These are phyloP conservation scores for Netelia virgata DNA, from an alignment of 2,888 invertebrate genomes.

Conservation along the genomic window DNA sequence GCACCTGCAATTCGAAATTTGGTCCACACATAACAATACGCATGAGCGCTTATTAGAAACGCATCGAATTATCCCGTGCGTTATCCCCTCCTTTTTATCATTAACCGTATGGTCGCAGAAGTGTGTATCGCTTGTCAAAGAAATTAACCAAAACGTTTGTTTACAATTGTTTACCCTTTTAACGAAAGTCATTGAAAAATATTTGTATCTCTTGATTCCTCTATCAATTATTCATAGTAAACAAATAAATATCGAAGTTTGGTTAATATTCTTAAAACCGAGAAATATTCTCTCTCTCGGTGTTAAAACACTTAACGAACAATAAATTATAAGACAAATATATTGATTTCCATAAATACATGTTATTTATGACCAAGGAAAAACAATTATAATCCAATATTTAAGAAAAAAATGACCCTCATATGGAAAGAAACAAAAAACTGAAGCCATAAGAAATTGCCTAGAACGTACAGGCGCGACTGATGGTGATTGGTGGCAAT, in stretches of 20 bases:
- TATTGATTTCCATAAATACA: not conserved
- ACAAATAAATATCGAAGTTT: no score
- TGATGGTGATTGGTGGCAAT: constrained; percentile 19
- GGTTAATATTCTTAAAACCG: not conserved
- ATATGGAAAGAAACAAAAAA: not conserved
- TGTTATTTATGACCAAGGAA: no score
- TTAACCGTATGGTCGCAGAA: not conserved
- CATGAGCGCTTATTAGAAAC: constrained; percentile 52
- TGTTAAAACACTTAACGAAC: not conserved
- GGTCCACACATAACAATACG: constrained; percentile 38
- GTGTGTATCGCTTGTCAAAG: not conserved
- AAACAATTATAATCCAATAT: no score
- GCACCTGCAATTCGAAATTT: constrained; percentile 56
- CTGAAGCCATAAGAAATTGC: not conserved
- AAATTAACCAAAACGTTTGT: constrained; percentile 1
- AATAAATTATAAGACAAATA: not conserved
- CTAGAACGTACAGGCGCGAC: not conserved
- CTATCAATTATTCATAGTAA: no score
- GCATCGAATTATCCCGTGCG: constrained; percentile 52
- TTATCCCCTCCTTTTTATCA: constrained; percentile 21
- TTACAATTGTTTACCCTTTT: not conserved
- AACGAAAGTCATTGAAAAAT: no score
- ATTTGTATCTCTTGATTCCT: no score
- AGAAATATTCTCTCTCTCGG: not conserved
- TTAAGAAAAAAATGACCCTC: no score